Percentiles rank a stretch among this genome's conserved stretches.
These are phyloP conservation scores for Norana najaformis DNA, from an alignment of 2,888 invertebrate species.

Conservation along the genomic window DNA sequence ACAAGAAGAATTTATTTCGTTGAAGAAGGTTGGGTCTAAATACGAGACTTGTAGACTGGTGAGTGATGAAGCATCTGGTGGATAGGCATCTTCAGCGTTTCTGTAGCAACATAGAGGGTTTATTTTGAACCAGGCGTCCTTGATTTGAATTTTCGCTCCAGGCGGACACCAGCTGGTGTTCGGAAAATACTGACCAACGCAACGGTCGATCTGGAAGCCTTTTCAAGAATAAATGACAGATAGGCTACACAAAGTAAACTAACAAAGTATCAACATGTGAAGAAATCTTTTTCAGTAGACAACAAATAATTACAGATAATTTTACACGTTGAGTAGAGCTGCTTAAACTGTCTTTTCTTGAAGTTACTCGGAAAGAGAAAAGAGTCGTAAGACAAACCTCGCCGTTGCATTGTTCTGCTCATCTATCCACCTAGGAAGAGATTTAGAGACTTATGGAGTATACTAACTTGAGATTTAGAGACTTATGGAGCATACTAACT, in stretches of 20 bases:
- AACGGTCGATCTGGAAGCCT: neutral
- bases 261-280: too few relatives aligned
- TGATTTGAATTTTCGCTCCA: neutral
- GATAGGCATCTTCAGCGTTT: neutral
- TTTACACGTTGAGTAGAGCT: too few relatives aligned
- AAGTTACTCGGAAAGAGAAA: too few relatives aligned
- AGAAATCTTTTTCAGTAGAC: too few relatives aligned
- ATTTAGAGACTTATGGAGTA: too few relatives aligned
- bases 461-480: too few relatives aligned
- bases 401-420: neutral
- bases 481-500: too few relatives aligned
- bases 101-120: neutral
- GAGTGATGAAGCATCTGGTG: neutral
- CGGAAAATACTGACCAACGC: conserved; percentile 3
- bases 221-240: neutral
- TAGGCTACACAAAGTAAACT: too few relatives aligned
- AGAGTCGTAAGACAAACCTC: neutral
- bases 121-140: neutral
- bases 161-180: neutral
- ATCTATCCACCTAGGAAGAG: too few relatives aligned
- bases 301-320: too few relatives aligned
- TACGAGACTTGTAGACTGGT: neutral
- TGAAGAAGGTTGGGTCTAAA: neutral
- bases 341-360: too few relatives aligned
- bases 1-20: conserved; percentile 14